Base-by-base conservation (phyloP, 2,797 vertebrate genomes). In the Danio aesculapii region DNA sequence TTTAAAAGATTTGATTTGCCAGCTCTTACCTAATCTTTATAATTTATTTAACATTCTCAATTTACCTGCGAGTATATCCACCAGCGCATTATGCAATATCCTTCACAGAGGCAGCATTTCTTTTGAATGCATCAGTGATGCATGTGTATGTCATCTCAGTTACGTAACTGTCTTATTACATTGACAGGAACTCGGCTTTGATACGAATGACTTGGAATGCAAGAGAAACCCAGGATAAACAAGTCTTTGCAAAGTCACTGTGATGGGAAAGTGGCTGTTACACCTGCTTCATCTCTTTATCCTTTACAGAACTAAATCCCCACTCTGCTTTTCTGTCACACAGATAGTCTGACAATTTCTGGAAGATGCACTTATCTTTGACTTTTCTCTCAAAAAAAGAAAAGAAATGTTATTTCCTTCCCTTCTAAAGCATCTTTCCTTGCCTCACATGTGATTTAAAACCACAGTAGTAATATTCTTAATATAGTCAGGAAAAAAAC, bases 111-210 rank as follows among this genome's bases (percentile, higher is more conserved):
- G 49, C 57, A 53, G 44, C 53, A 47, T 21, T 71, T 8, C 21
- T 69, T 69, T 58, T 73, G 47, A 62, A 59, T 55, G 57, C 53
- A 77, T 61, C 63, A 58, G 30, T 83, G 68, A 78, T 78, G 11
- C 46, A 58, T 72, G 50, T 43, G 52, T 21, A 21, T 58, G 62
- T 78, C 49, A 52, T 61, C 16, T 52, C 63, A 49, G 64, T 79
- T 83, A 79, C 4, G n/a, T 83, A 79, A 83, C 19, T 8, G 13
- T 63, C 77, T 83, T 64, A 79, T 83, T 83, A 79, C 58, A 79
- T 52, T 70, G 71, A 75, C 41, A 70, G 57, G 46, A 59, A 7
- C 81, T 69, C 39, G 9, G 49, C 70, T 83, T 83, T 79, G 69
- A 79, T 59, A 78, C 66, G 53, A 47, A 79, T 79, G 76, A 74